Evolutionary conservation across 2,888 invertebrate species (phyloP).

Genomic region (Lepas anatifera): DNA sequence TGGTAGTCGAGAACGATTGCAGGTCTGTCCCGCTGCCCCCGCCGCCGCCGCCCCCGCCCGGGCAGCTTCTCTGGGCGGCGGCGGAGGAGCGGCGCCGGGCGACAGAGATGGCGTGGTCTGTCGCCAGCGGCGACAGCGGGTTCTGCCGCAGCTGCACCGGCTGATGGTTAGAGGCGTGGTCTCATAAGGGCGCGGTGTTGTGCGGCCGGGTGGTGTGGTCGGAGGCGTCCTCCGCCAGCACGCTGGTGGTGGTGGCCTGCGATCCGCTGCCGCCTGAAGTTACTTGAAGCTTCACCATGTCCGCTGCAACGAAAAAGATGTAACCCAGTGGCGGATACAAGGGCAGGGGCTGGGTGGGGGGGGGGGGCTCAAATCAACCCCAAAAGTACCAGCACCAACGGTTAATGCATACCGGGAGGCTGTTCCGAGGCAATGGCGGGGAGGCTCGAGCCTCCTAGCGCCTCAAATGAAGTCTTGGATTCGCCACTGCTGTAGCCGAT

Average conservation of each 20-base stretch:
- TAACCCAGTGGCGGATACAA: too few relatives aligned
- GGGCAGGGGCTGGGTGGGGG: too few relatives aligned
- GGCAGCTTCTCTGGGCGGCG: neutral
- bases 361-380: too few relatives aligned
- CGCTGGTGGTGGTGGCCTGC: neutral
- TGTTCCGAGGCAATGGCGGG: too few relatives aligned
- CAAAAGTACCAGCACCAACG: too few relatives aligned
- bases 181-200: neutral
- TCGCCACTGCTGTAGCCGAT: too few relatives aligned
- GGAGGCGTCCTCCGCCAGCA: neutral
- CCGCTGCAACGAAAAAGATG: too few relatives aligned
- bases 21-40: neutral
- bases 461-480: too few relatives aligned
- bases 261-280: neutral
- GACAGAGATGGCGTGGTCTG: neutral
- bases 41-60: neutral
- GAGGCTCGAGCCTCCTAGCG: too few relatives aligned
- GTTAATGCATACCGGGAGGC: too few relatives aligned
- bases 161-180: neutral
- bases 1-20: neutral
- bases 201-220: neutral
- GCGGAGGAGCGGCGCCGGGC: neutral
- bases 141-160: neutral
- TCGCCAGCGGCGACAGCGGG: neutral
- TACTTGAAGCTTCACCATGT: neutral